A percentile compares a stretch with the other conserved stretches of the same genome.
Conservation (phyloP, 2,797 vertebrate genomes). For the Acanthurus lineatus region DNA sequence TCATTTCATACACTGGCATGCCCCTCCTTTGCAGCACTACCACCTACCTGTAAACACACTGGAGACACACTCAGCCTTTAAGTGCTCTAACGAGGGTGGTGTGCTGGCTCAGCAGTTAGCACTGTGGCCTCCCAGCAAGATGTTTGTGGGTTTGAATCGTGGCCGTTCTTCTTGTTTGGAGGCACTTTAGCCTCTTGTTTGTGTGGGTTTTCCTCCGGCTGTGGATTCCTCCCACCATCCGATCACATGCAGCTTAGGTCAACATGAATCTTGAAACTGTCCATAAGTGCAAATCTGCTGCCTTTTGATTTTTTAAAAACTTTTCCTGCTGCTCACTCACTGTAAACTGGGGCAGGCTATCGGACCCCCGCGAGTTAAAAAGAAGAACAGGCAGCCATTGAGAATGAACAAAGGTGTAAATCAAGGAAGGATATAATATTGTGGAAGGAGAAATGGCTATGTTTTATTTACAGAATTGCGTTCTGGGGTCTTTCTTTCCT, state of each 20-base stretch:
- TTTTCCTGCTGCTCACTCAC: not conserved
- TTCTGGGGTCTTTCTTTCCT: not conserved
- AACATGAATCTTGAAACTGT: conserved; percentile 27
- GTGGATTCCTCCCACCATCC: conserved; percentile 29
- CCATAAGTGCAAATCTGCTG: conserved; percentile 22
- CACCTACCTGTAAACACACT: conserved; percentile 5
- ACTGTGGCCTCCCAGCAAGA: conserved; percentile 30
- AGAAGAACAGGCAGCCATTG: not conserved
- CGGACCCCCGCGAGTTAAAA: not conserved
- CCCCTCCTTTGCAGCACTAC: not conserved
- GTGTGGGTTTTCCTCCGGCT: conserved; percentile 35
- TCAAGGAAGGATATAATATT: conserved; percentile 2
- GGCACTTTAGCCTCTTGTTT: conserved; percentile 41
- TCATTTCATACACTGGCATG: conserved; percentile 16
- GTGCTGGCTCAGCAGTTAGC: conserved; percentile 40
- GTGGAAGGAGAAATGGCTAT: not conserved
- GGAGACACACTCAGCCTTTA: conserved; percentile 36
- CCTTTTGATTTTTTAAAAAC: conserved; percentile 7
- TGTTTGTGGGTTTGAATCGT: conserved; percentile 47
- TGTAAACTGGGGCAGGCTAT: not conserved
- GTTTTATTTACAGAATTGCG: not conserved
- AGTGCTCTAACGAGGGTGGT: conserved; percentile 30
- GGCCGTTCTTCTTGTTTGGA: conserved; percentile 27
- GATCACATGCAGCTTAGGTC: conserved; percentile 36
- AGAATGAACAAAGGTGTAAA: conserved; percentile 1